Percentiles rank a stretch among this genome's conserved stretches.
Conservation (phyloP, 2,888 invertebrate species). For the Atethmia centrago region DNA sequence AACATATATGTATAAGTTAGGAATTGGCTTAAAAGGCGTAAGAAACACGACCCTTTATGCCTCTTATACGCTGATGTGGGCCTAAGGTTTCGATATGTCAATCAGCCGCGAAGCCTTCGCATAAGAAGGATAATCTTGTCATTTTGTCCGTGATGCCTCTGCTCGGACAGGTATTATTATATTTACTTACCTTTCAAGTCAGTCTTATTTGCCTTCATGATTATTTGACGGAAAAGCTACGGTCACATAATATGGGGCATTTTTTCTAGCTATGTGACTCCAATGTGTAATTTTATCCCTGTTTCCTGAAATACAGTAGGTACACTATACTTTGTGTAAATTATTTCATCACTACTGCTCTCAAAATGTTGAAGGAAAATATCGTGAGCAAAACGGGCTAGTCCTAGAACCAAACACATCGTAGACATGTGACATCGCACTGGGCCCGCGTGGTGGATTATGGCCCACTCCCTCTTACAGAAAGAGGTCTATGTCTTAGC, state of each 20-base stretch:
- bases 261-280: background rate
- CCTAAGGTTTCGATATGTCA: slow-evolving; percentile 36
- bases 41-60: background rate
- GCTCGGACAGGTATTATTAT: slow-evolving; percentile 46
- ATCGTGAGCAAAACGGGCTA: no score
- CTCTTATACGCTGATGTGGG: slow-evolving; percentile 3
- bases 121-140: slow-evolving; percentile 62
- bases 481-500: no score
- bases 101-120: slow-evolving; percentile 50
- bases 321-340: no score
- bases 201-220: slow-evolving; percentile 25
- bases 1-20: no score
- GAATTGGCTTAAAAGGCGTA: background rate
- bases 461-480: no score
- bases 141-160: slow-evolving; percentile 49
- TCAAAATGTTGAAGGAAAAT: no score
- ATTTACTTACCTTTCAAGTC: slow-evolving; percentile 32
- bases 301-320: no score
- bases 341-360: no score
- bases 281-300: background rate
- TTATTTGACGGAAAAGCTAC: slow-evolving; percentile 22
- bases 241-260: background rate
- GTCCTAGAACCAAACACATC: no score
- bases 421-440: no score
- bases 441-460: no score